Evolutionary conservation across 2,797 vertebrate species (phyloP).

Genomic region (Eupleurogrammus muticus): DNA sequence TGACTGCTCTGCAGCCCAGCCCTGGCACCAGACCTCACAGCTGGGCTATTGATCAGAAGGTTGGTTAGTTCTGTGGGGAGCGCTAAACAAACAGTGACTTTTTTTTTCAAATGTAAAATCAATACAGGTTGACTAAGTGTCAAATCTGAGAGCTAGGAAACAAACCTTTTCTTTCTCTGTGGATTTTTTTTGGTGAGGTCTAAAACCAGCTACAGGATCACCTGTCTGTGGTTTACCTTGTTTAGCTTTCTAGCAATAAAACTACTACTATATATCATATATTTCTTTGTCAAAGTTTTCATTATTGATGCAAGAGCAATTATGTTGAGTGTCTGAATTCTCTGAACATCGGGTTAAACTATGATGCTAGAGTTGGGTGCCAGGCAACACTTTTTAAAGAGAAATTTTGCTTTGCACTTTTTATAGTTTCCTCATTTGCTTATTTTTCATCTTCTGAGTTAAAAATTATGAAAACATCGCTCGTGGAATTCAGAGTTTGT

Average conservation of each 20-base stretch:
- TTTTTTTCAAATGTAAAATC: conserved; percentile 41
- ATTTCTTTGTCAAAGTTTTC: background rate
- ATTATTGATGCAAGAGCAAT: background rate
- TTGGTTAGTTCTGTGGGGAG: conserved; percentile 33
- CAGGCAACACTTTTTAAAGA: conserved; percentile 7
- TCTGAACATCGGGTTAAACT: background rate
- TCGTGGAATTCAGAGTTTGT: conserved; percentile 6
- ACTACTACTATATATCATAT: background rate
- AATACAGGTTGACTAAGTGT: conserved; percentile 13
- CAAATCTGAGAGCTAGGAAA: conserved; percentile 1
- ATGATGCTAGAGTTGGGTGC: background rate
- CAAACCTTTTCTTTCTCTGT: conserved; percentile 6
- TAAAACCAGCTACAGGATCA: background rate
- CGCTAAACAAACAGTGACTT: conserved; percentile 38
- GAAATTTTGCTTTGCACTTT: background rate
- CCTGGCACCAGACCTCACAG: conserved; percentile 57
- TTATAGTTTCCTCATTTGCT: conserved; percentile 6
- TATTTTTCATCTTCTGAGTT: conserved; percentile 26
- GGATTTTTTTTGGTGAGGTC: background rate
- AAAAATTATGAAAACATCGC: conserved; percentile 20
- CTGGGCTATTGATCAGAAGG: conserved; percentile 55
- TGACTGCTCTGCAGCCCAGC: conserved; percentile 47
- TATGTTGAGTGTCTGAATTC: background rate
- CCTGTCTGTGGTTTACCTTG: conserved; percentile 22
- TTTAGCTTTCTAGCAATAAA: background rate